These are phyloP conservation scores for Phymanthus crucifer DNA, from an alignment of 92 coral and sea anemone species.

Conservation along the genomic window DNA sequence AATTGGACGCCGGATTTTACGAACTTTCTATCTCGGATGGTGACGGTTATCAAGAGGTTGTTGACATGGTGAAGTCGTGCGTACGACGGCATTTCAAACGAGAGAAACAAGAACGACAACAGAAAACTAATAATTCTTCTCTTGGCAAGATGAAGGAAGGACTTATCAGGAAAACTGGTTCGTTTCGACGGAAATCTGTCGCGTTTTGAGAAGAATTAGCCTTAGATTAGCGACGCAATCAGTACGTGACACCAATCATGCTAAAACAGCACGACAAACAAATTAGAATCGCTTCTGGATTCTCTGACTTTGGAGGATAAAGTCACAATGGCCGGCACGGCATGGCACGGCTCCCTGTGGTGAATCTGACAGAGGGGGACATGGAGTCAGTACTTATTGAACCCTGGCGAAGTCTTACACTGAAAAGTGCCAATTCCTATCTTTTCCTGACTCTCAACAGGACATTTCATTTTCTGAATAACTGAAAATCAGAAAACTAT, in stretches of 20 bases:
- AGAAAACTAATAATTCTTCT: conserved; percentile 58
- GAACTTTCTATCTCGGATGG: conserved; percentile 79
- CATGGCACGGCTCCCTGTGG: too few species aligned
- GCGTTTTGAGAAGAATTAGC: conserved; percentile 16
- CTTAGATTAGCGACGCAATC: not conserved
- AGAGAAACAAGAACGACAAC: conserved; percentile 44
- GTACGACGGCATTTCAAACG: conserved; percentile 48
- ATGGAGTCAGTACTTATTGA: too few species aligned
- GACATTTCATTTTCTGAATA: too few species aligned
- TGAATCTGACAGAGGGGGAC: too few species aligned
- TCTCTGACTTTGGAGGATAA: too few species aligned
- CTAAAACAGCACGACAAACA: not conserved
- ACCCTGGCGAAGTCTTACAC: too few species aligned
- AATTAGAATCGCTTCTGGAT: too few species aligned
- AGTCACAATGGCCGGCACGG: too few species aligned
- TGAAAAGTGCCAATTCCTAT: too few species aligned
- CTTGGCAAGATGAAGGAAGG: conserved; percentile 84
- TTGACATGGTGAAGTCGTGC: conserved; percentile 47
- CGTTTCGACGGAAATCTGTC: conserved; percentile 77
- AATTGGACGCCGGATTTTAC: conserved; percentile 82
- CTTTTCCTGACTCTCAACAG: too few species aligned
- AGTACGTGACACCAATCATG: not conserved
- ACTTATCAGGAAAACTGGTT: conserved; percentile 66
- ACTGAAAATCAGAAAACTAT: too few species aligned
- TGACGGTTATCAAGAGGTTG: conserved; percentile 86